Percentiles rank a stretch among this genome's conserved stretches.
Conservation (phyloP, 2,888 invertebrate species). For the Andrena haemorrhoa region DNA sequence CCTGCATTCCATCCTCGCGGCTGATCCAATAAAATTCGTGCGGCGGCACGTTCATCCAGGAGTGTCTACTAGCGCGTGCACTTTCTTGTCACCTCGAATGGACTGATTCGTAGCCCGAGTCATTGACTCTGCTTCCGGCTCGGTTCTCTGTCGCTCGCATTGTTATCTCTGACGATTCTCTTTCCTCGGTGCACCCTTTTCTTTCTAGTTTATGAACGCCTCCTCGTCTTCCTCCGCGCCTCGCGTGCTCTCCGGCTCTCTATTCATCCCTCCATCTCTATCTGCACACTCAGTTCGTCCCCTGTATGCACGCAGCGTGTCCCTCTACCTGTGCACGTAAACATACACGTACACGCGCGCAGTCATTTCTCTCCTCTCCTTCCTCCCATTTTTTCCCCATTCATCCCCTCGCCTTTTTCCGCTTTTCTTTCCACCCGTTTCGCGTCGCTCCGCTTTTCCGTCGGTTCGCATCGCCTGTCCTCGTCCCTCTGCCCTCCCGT, state of each 20-base stretch:
- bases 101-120: slow-evolving; percentile 73
- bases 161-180: slow-evolving; percentile 68
- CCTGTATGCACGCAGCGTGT: background rate
- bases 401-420: background rate
- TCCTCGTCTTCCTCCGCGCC: slow-evolving; percentile 41
- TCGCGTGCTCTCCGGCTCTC: slow-evolving; percentile 48
- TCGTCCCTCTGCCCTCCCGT: slow-evolving; percentile 8
- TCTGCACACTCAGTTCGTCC: slow-evolving; percentile 31
- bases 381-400: slow-evolving; percentile 25
- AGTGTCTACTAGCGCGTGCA: slow-evolving; percentile 47
- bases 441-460: slow-evolving; percentile 19
- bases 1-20: slow-evolving; percentile 47
- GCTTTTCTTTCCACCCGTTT: slow-evolving; percentile 10
- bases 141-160: slow-evolving; percentile 75
- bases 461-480: background rate
- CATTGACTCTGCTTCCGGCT: slow-evolving; percentile 82
- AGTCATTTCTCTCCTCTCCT: slow-evolving; percentile 17
- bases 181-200: slow-evolving; percentile 46
- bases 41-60: slow-evolving; percentile 33
- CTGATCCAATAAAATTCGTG: slow-evolving; percentile 51
- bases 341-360: background rate
- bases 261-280: slow-evolving; percentile 47
- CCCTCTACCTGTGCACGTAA: background rate
- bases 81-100: slow-evolving; percentile 75
- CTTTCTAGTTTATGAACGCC: slow-evolving; percentile 41